These are phyloP conservation scores for Urocitellus parryii DNA, from an alignment of 2,113 vertebrate genomes.

Conservation along the genomic window DNA sequence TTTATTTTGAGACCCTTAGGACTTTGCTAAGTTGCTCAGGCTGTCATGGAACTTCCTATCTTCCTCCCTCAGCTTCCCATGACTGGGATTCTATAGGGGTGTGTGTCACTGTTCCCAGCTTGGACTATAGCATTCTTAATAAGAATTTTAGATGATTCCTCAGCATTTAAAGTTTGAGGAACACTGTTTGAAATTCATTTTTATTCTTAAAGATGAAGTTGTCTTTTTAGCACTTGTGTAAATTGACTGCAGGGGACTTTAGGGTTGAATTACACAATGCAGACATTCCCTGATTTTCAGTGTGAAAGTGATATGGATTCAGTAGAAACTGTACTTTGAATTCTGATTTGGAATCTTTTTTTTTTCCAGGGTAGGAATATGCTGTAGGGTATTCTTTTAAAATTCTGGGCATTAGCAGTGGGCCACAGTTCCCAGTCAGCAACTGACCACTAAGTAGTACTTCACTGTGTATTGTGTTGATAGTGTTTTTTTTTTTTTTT, in stretches of 20 bases:
- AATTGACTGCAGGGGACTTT: background rate
- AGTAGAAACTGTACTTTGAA: background rate
- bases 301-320: background rate
- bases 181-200: slow-evolving; percentile 9
- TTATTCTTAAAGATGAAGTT: background rate
- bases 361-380: background rate
- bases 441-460: background rate
- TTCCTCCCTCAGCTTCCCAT: too few relatives aligned
- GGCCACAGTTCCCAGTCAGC: background rate
- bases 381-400: background rate
- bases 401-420: background rate
- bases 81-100: too few relatives aligned
- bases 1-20: too few relatives aligned
- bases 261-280: background rate
- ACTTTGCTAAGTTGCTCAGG: too few relatives aligned
- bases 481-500: background rate
- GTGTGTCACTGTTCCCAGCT: background rate
- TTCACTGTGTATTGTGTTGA: background rate
- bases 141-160: background rate
- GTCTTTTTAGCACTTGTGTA: background rate
- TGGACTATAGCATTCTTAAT: background rate
- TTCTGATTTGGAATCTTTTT: background rate
- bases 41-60: too few relatives aligned
- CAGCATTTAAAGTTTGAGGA: background rate
- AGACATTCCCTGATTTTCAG: background rate